phyloP scores from a whole-genome alignment of 2,797 vertebrate genomes.

The Sebastes vulpes region DNA sequence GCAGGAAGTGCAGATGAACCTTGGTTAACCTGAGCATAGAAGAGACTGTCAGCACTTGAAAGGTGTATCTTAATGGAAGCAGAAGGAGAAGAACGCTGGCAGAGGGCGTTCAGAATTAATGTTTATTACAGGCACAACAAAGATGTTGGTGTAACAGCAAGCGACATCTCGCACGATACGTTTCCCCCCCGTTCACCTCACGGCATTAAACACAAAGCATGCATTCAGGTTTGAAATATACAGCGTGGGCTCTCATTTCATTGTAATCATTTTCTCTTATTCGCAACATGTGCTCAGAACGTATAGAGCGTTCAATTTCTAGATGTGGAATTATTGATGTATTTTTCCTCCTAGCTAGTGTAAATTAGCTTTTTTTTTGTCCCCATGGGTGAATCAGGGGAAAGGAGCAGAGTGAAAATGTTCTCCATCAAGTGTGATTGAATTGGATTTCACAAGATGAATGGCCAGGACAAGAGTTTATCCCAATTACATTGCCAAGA shows the following conservation, averaged over 20 bases:
- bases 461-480: constrained; percentile 81
- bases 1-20: constrained; percentile 64
- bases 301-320: constrained; percentile 49
- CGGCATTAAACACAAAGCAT: constrained; percentile 37
- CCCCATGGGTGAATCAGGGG: constrained; percentile 59
- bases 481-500: constrained; percentile 79
- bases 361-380: constrained; percentile 72
- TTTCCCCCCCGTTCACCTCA: constrained; percentile 5
- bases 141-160: constrained; percentile 15
- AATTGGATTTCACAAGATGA: constrained; percentile 85
- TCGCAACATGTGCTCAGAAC: constrained; percentile 19
- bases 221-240: constrained; percentile 13
- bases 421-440: constrained; percentile 81
- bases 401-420: constrained; percentile 65
- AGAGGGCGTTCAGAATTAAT: constrained; percentile 29
- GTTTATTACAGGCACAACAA: constrained; percentile 34
- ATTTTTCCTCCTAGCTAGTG: constrained; percentile 57
- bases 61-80: constrained; percentile 42
- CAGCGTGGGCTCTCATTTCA: constrained; percentile 20
- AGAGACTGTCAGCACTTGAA: constrained; percentile 28
- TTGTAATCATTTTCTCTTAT: constrained; percentile 46
- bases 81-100: constrained; percentile 11
- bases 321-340: constrained; percentile 74
- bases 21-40: constrained; percentile 52
- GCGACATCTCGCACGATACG: background rate